Conservation (phyloP, 1,140 invertebrate species). For the Bombus cullumanus region DNA sequence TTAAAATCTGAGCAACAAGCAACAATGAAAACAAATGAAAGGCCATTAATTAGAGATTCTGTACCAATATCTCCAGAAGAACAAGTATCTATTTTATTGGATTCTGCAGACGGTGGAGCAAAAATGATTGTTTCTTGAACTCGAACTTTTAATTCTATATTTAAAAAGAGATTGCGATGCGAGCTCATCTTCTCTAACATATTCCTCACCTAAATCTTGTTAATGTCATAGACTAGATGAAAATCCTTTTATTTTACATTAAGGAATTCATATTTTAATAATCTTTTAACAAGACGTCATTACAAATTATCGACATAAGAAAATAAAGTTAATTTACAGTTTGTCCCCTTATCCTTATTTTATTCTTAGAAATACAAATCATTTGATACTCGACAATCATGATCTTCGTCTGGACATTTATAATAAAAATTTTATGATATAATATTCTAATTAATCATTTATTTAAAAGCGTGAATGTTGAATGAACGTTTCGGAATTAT, state of each 20-base stretch:
- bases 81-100: constrained; percentile 51
- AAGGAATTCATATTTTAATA: not conserved
- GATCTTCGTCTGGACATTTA: not conserved
- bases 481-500: no score
- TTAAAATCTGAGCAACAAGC: constrained; percentile 41
- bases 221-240: not conserved
- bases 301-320: not conserved
- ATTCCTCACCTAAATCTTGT: constrained; percentile 12
- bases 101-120: constrained; percentile 61
- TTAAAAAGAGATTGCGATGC: constrained; percentile 51
- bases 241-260: not conserved
- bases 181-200: constrained; percentile 40
- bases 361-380: not conserved
- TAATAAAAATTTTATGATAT: not conserved
- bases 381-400: no score
- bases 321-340: constrained; percentile 11
- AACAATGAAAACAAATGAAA: constrained; percentile 32
- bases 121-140: constrained; percentile 61
- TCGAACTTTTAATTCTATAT: not conserved
- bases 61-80: constrained; percentile 25
- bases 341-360: not conserved
- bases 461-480: not conserved
- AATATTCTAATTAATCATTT: not conserved
- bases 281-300: not conserved
- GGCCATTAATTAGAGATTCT: not conserved